These are phyloP conservation scores for Cladopsammia gracilis DNA, from an alignment of 64 coral and sea anemone genomes.

Conservation along the genomic window DNA sequence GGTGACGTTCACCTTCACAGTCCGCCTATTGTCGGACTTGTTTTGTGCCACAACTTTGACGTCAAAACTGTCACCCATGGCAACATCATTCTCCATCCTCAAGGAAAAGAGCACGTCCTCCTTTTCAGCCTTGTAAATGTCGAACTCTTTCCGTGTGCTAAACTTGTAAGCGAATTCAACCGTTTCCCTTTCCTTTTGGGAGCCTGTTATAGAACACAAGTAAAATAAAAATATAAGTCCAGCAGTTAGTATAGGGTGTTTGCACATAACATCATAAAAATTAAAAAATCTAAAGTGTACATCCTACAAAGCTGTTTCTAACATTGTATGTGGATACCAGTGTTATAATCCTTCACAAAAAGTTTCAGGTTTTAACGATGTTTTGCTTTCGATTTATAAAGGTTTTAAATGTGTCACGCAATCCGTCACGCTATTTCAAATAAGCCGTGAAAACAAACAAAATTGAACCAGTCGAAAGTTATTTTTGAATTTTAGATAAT, in stretches of 20 bases:
- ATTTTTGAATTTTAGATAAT: too few species aligned
- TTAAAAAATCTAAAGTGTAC: too few species aligned
- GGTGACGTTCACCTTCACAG: conserved; percentile 17
- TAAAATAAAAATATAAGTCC: not conserved
- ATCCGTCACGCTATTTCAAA: too few species aligned
- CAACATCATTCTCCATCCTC: not conserved
- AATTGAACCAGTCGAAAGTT: too few species aligned
- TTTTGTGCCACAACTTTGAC: conserved; percentile 38
- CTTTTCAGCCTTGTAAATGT: conserved; percentile 34
- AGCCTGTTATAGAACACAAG: not conserved
- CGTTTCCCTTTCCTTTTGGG: conserved; percentile 50
- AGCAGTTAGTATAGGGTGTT: not conserved
- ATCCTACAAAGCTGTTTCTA: too few species aligned
- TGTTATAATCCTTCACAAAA: too few species aligned
- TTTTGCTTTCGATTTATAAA: too few species aligned
- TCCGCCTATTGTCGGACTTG: conserved; percentile 34
- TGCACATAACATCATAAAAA: too few species aligned
- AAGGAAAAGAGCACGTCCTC: conserved; percentile 56
- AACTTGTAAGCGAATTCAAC: conserved; percentile 72
- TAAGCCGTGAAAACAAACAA: too few species aligned
- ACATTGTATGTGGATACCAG: too few species aligned
- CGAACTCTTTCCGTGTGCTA: conserved; percentile 66
- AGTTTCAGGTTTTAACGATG: too few species aligned
- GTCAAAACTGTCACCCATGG: conserved; percentile 47
- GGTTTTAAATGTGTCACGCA: too few species aligned